Base-by-base conservation (phyloP, 2,888 invertebrate species). In the Eupsilia transversa region DNA sequence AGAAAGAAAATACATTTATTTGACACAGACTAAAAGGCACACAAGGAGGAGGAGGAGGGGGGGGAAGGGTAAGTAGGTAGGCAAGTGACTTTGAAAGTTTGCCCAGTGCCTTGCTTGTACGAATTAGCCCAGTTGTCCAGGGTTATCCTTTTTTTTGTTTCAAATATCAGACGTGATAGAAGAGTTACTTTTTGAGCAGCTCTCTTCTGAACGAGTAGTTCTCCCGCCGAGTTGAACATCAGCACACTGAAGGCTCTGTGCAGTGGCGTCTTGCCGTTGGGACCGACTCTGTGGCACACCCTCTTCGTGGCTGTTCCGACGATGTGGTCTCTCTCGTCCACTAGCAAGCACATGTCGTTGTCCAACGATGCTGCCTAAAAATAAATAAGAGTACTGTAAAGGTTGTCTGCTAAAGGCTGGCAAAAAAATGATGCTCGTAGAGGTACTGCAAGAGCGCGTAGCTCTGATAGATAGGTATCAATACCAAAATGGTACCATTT, bases 241-340 rank as follows among this genome's bases (percentile, higher is more conserved):
- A 99, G 99, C 0, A 99, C 98, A 93, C 99, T 99, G 92, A 99
- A 99, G 3, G 99, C 99, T 83, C 99, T 97, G 92, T 99, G 99
- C 12, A 99, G 95, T 74, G 97, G 97, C n/a, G 98, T 95, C 33
- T 93, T 92, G 12, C 97, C 97, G 72, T 96, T 93, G 33, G 96
- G 89, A 59, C 95, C 92, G 0, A 97, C 97, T 46, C 96, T 94
- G 92, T 99, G 99, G 88, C 99, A 99, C 63, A 97, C 97, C 82
- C 97, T 97, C 94, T 99, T 99, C 6, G 97, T 97, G 1, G 98
- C 97, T 64, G 97, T 94, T 0, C 99, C 99, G 73, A 98, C 94
- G 0, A 97, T 96, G 70, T 96, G 96, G 92, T 99, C 99, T 74
- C 97, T 94, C 59, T 97, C 97, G 91, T 99, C 97, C 0, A 99